Base-by-base conservation (phyloP, 2,888 invertebrate genomes). In the Hypsopygia costalis region DNA sequence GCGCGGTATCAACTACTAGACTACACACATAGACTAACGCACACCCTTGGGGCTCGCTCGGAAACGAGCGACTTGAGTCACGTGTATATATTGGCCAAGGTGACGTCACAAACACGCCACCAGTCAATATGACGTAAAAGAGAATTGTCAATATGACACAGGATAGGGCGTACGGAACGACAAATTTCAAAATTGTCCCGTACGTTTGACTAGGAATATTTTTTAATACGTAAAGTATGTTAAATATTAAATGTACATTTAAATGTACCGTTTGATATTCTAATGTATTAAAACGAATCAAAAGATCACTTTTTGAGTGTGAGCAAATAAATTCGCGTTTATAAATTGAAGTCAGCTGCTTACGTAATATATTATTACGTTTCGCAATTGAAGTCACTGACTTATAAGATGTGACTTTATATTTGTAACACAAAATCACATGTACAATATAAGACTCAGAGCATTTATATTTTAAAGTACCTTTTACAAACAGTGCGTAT, bases 1-100 rank as follows among this genome's bases (percentile, higher is more conserved):
- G 45, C 50, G 46, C 43, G 32, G 10, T 27, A 32, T 29, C 46
- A 16, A 16, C 16, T 46, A 46, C 9, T 11, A 47, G 41, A 51
- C 47, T 47, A 51, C 46, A 46, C 40, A 51, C 44, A 51, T 44
- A 40, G 11, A 37, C 21, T 40, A 33, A 40, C 43, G 46, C 51
- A 44, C 51, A 47, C 47, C 51, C 47, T 40, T 35, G 21, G 25
- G 11, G 12, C 37, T 21, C 22, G 12, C 11, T 16, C 25, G n/a
- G 1, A 25, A 8, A 25, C 25, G 25, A 6, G 25, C 25, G 25
- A 25, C 25, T 16, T 4, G 4, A 3, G 16, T 16, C 16, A 16
- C 4, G 16, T 16, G 16, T 16, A 16, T 16, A 16, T 16, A 16
- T 3, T 25, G 11, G 11, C 31, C 7, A 8, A 9, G n/a, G 11